phyloP scores from a whole-genome alignment of 1,140 invertebrate genomes.

The Acromyrmex charruanus region DNA sequence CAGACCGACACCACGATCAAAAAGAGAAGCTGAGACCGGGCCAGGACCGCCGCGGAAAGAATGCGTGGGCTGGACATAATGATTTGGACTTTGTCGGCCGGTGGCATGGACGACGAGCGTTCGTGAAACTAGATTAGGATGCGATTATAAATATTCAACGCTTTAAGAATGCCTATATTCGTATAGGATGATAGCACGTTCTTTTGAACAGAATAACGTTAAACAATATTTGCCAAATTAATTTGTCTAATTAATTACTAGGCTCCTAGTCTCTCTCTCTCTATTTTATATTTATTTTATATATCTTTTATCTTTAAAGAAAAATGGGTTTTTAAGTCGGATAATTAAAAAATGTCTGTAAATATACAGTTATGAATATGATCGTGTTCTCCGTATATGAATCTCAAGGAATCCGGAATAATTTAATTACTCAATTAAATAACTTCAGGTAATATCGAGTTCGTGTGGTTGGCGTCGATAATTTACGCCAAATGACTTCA shows the following conservation, averaged over 20 bases:
- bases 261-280: constrained; percentile 16
- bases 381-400: not conserved
- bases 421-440: constrained; percentile 55
- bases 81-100: constrained; percentile 82
- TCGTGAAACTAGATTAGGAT: constrained; percentile 71
- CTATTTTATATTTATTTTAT: not conserved
- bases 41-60: constrained; percentile 79
- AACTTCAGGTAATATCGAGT: constrained; percentile 9
- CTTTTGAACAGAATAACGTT: constrained; percentile 4
- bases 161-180: not conserved
- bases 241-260: not conserved
- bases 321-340: not conserved
- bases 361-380: constrained; percentile 1
- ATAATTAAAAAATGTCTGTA: not conserved
- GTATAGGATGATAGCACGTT: not conserved
- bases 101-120: constrained; percentile 63
- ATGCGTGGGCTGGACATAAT: constrained; percentile 84
- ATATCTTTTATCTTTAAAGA: not conserved
- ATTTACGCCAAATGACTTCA: constrained; percentile 44
- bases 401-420: not conserved
- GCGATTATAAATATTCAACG: constrained; percentile 67
- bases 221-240: not conserved
- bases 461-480: constrained; percentile 5
- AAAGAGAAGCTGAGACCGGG: constrained; percentile 74
- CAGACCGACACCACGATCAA: constrained; percentile 70